Conservation (phyloP, 1,140 invertebrate species). For the Diabrotica virgifera region DNA sequence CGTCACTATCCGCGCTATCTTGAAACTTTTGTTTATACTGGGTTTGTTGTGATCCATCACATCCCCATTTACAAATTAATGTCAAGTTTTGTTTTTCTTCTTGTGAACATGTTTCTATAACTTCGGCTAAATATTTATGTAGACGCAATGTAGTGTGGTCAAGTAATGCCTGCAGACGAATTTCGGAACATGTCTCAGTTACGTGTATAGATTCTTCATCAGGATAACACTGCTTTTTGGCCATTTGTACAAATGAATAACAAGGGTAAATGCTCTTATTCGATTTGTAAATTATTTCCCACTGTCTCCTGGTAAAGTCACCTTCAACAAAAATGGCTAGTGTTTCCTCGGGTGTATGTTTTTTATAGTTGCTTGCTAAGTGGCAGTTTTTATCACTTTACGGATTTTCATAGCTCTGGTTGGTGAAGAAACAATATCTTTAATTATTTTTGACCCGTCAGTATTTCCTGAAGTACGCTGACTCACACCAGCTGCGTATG, state of each 20-base stretch:
- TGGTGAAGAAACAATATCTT: neutral
- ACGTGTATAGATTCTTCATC: neutral
- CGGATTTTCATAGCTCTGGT: neutral
- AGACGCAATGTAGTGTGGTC: slow-evolving; percentile 25
- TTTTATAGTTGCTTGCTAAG: neutral
- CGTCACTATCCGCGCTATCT: slow-evolving; percentile 31
- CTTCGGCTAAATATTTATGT: neutral
- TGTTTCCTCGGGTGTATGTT: neutral
- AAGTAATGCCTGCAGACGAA: slow-evolving; percentile 28
- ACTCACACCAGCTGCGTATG: neutral
- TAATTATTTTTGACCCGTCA: neutral
- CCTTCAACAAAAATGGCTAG: neutral
- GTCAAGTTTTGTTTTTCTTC: neutral
- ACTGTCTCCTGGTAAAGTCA: neutral
- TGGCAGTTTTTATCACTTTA: neutral
- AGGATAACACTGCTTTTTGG: neutral
- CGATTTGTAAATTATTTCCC: neutral
- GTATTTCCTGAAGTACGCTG: neutral
- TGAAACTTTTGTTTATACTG: slow-evolving; percentile 38
- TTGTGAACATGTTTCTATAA: neutral
- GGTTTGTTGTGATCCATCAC: slow-evolving; percentile 14
- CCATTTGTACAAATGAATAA: neutral
- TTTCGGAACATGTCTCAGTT: slow-evolving; percentile 22
- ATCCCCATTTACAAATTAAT: slow-evolving; percentile 21
- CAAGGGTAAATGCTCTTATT: neutral